phyloP scores from a whole-genome alignment of 2,888 invertebrate genomes.

The Plusia festucae region DNA sequence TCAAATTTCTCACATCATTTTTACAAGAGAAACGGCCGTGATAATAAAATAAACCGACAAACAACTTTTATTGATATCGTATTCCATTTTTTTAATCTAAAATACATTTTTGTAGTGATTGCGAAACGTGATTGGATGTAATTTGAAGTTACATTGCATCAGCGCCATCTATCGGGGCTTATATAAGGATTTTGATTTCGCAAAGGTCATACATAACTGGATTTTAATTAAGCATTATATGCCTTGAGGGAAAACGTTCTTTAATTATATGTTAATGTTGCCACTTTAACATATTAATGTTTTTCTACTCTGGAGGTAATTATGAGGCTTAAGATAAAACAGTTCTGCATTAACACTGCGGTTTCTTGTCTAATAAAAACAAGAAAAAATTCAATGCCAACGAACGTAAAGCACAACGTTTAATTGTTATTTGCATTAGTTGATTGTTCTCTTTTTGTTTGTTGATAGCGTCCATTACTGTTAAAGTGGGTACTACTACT shows the following conservation, averaged over 20 bases:
- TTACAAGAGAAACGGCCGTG: constrained; percentile 41
- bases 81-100: constrained; percentile 50
- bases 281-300: constrained; percentile 42
- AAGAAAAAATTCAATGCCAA: constrained; percentile 44
- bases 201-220: constrained; percentile 57
- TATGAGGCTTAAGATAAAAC: constrained; percentile 25
- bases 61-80: constrained; percentile 50
- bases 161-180: constrained; percentile 64
- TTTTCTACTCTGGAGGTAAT: constrained; percentile 39
- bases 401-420: constrained; percentile 29
- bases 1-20: constrained; percentile 64
- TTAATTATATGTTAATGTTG: constrained; percentile 49
- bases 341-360: constrained; percentile 29
- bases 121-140: constrained; percentile 57
- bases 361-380: constrained; percentile 45
- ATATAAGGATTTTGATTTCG: constrained; percentile 53
- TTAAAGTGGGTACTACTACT: no score
- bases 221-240: constrained; percentile 49
- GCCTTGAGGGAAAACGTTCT: constrained; percentile 40
- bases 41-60: constrained; percentile 57
- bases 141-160: constrained; percentile 64
- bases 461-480: neutral
- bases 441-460: constrained; percentile 6
- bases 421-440: constrained; percentile 33
- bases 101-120: constrained; percentile 48